Base-by-base conservation (phyloP, 2,113 vertebrate species). In the Erpornis zantholeuca region DNA sequence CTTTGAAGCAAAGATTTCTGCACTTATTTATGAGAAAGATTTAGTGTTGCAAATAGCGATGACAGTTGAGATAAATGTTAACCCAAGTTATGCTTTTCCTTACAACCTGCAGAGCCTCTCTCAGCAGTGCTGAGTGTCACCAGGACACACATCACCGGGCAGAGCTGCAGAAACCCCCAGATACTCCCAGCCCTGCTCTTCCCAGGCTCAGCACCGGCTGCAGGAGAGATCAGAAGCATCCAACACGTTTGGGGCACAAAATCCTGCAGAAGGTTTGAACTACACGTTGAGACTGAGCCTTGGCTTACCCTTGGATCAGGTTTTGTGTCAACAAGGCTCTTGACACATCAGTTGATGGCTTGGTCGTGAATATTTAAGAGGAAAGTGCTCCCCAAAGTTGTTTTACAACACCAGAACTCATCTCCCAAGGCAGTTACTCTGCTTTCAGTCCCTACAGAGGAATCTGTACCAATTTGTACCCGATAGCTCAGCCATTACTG, bases 41-140 rank as follows among this genome's bases (percentile, higher is more conserved):
- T 94, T 88, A 91, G 93, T 64, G 94, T 79, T 91, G 82, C 87
- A 90, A 96, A 92, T 91, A 77, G 59, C 4, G 57, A 95, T 89
- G 92, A 91, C 95, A 95, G 94, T 1, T 33, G n/a, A 96, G 91
- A 97, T 95, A 94, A 96, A 97, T 68, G 88, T 91, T 94, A 93
- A 92, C 94, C 86, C 6, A 40, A 64, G 73, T 40, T 28, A 1
- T 5, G 61, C 90, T 92, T 83, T 45, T 24, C 80, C 94, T 57
- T 57, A 7, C 12, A 31, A 87, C 65, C 75, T 88, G 94, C 70
- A 64, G 79, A 90, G 78, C 35, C 78, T 80, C 78, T 79, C 72
- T 35, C 6, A 4, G 69, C 69, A 27, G 56, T 2, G 50, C 75
- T 66, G 78, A 6, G 7, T 85, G 92, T 59, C 85, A 45, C 50